Base-by-base conservation (phyloP, 2,797 vertebrate genomes). In the Amphiprion clarkii region DNA sequence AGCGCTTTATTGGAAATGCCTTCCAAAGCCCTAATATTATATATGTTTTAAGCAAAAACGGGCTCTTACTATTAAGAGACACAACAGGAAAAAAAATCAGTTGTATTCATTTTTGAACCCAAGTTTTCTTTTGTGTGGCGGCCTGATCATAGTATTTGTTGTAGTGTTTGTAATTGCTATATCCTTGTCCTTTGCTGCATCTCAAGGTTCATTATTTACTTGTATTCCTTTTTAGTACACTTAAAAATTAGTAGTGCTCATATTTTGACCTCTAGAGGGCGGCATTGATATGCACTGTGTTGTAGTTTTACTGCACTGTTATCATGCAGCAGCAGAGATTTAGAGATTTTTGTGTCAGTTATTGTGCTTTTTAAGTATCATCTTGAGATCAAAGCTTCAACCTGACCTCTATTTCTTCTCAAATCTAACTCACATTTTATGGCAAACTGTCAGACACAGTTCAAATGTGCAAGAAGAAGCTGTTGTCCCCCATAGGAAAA, bases 211-310 rank as follows among this genome's bases (percentile, higher is more conserved):
- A 19, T 19, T 14, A 48, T 13, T 25, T 29, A 25, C 4, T 27
- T 53, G 1, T 55, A 27, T 61, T 63, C 13, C 14, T 64, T 66
- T 29, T 9, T 11, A 7, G 2, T n/a, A 23, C 42, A 4, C 9
- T 67, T 44, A 1, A 71, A 72, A 53, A 36, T 48, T 17, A 64
- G 36, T 11, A 9, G 1, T 49, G 42, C 3, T 56, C 25, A 54
- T 29, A 17, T 17, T 81, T 31, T 81, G n/a, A 44, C 67, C 83
- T 73, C 9, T 49, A 88, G 90, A 73, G 79, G 86, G 83, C 73
- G 87, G 79, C 74, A 84, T 62, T 44, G 42, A 19, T 8, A 10
- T 76, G 2, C 23, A 12, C 12, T n/a, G 1, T 59, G 23, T 21
- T 51, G 1, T 10, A 19, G 6, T 19, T 3, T 42, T 60, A 23